Conservation (phyloP, 2,113 vertebrate species). For the Ceuthmochares aereus region DNA sequence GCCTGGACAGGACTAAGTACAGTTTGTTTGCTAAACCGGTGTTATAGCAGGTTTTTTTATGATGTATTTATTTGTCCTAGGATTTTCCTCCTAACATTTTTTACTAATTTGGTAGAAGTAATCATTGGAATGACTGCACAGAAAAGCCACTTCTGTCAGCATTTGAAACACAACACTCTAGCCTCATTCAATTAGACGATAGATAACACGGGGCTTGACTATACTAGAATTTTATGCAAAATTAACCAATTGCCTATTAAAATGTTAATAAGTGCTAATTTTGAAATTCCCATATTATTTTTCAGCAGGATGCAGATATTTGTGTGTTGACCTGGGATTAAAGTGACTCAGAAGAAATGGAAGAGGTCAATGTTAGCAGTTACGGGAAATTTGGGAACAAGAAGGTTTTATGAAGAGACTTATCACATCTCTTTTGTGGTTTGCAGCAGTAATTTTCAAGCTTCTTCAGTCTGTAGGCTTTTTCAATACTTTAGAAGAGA, state of each 20-base stretch:
- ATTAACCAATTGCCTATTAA: conserved; percentile 11
- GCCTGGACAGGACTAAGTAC: not conserved
- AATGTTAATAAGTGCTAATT: not conserved
- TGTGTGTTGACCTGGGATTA: conserved; percentile 1
- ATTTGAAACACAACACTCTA: not conserved
- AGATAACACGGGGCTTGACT: conserved; percentile 14
- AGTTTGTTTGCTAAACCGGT: not conserved
- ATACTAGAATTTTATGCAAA: conserved; percentile 47
- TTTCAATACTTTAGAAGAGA: not conserved
- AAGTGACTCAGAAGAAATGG: not conserved
- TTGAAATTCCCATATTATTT: conserved; percentile 37
- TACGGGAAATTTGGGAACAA: not conserved
- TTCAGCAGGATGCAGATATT: not conserved
- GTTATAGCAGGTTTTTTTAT: not conserved
- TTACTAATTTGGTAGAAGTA: not conserved
- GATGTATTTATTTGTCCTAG: not conserved
- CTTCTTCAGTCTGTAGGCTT: not conserved
- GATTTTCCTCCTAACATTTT: not conserved
- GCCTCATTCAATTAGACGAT: not conserved
- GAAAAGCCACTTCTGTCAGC: not conserved
- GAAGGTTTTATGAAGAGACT: not conserved
- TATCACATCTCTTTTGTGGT: not conserved
- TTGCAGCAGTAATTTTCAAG: not conserved
- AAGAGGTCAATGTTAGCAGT: not conserved
- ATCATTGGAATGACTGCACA: not conserved